Evolutionary conservation across 2,888 invertebrate genomes (phyloP).

Genomic region (Epistrophe grossulariae): DNA sequence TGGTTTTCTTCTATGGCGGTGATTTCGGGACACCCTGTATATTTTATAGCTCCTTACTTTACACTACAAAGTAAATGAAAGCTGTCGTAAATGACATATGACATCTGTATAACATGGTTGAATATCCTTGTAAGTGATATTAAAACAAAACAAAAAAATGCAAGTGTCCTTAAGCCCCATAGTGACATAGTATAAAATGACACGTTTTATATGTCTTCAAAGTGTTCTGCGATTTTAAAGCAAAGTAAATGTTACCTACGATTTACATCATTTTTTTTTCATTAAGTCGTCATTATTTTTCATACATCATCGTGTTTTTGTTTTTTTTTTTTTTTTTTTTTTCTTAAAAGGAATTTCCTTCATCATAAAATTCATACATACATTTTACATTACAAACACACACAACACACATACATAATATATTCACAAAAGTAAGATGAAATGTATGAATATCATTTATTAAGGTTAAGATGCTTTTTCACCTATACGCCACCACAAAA

Average conservation of each 20-base stretch:
- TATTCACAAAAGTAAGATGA: neutral
- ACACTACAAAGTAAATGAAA: neutral
- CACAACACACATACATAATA: neutral
- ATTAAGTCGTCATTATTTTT: slow-evolving; percentile 9
- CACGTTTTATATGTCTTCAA: slow-evolving; percentile 16
- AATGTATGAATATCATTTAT: slow-evolving; percentile 16
- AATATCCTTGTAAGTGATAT: slow-evolving; percentile 19
- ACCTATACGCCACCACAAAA: neutral
- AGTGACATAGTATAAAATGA: slow-evolving; percentile 5
- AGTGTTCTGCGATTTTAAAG: slow-evolving; percentile 3
- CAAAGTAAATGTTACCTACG: slow-evolving; percentile 6
- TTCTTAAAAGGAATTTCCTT: neutral
- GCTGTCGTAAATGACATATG: slow-evolving; percentile 14
- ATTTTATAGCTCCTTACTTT: neutral
- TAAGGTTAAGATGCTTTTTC: slow-evolving; percentile 10
- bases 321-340: neutral
- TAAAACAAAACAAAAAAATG: neutral
- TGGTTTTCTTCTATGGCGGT: too few species aligned
- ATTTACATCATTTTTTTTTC: neutral
- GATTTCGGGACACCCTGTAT: too few species aligned
- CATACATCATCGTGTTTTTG: neutral
- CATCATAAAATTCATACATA: neutral
- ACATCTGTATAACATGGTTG: neutral
- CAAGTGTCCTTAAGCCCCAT: slow-evolving; percentile 16
- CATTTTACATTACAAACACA: neutral